phyloP scores from a whole-genome alignment of 2,797 vertebrate genomes.

The Melanotaenia maccullochi region DNA sequence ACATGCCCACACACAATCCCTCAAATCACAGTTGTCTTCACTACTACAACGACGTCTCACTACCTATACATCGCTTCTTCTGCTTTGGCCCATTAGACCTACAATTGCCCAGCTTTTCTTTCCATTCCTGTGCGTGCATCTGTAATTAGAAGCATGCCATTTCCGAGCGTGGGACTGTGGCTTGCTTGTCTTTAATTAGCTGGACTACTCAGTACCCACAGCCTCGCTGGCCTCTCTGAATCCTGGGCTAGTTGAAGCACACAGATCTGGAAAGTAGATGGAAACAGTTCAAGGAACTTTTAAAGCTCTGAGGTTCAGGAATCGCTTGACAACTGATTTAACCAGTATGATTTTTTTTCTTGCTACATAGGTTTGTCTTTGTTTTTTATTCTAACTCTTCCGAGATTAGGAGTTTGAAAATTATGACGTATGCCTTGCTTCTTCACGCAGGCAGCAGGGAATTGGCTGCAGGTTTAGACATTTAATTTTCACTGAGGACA shows the following conservation, averaged over 20 bases:
- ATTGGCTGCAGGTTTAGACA: constrained; percentile 52
- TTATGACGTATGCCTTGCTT: constrained; percentile 24
- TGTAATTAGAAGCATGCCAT: constrained; percentile 83
- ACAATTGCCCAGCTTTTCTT: constrained; percentile 71
- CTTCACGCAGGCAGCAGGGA: constrained; percentile 31
- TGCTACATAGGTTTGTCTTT: constrained; percentile 11
- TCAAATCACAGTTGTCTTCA: constrained; percentile 49
- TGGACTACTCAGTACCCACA: constrained; percentile 68
- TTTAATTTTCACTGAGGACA: constrained; percentile 61
- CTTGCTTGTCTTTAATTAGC: constrained; percentile 79
- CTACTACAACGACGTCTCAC: constrained; percentile 46
- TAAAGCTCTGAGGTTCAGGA: constrained; percentile 19
- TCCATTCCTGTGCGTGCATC: constrained; percentile 67
- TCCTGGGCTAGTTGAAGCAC: constrained; percentile 52
- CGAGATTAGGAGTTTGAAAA: constrained; percentile 18
- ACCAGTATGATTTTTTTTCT: constrained; percentile 7
- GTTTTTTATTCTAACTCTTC: constrained; percentile 30
- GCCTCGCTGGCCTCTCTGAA: constrained; percentile 60
- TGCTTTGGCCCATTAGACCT: constrained; percentile 58
- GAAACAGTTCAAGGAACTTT: constrained; percentile 47
- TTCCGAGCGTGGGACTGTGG: constrained; percentile 77
- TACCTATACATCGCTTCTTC: constrained; percentile 62
- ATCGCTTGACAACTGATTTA: constrained; percentile 13
- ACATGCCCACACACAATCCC: constrained; percentile 3
- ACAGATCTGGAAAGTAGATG: constrained; percentile 34